Conservation (phyloP, 2,888 invertebrate species). For the Thysanoteuthis rhombus region DNA sequence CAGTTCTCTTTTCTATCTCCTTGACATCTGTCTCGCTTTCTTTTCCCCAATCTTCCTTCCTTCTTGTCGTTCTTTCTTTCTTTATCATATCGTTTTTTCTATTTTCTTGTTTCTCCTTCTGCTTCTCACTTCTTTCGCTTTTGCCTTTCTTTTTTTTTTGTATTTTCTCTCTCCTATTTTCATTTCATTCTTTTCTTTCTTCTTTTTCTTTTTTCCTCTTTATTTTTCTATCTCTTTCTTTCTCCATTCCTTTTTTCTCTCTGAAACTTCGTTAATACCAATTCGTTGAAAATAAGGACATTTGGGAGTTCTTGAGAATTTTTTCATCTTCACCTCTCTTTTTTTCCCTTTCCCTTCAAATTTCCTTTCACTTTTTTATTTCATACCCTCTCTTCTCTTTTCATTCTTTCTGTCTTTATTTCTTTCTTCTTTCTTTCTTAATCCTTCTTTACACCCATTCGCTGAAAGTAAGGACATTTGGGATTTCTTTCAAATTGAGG, state of each 20-base stretch:
- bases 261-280: neutral
- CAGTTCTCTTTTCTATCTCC: too few relatives aligned
- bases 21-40: neutral
- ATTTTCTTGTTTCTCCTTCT: neutral
- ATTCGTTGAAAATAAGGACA: too few relatives aligned
- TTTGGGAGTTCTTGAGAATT: too few relatives aligned
- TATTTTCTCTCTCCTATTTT: neutral
- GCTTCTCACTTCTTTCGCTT: rapidly evolving
- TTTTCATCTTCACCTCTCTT: too few relatives aligned
- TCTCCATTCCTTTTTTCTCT: neutral
- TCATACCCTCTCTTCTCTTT: neutral
- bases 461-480: neutral
- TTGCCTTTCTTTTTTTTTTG: neutral
- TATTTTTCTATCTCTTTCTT: neutral
- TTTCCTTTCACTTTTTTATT: too few relatives aligned
- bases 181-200: neutral
- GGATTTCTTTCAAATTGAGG: neutral
- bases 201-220: neutral
- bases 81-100: neutral
- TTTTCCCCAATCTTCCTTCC: neutral
- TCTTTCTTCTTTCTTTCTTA: neutral
- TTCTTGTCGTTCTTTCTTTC: neutral
- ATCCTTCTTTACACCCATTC: neutral
- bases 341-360: too few relatives aligned
- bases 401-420: neutral